Evolutionary conservation across 2,888 invertebrate genomes (phyloP), one percentile per base, ranked within the genome.

Genomic region (Urechis unicinctus): DNA sequence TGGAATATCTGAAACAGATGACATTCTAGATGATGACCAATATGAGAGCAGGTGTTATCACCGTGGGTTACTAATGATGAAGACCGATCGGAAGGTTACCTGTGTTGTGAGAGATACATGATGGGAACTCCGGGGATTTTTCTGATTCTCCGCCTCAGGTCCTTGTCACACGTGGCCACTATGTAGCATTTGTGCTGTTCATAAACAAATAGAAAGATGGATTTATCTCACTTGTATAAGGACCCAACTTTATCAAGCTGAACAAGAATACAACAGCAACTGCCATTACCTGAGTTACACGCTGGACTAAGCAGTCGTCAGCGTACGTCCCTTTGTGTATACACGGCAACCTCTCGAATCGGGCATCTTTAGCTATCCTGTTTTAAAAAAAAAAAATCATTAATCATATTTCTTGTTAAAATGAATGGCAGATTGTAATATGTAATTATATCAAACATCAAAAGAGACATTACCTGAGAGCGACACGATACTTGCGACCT

Each of bases 71-170:
- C 5, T 17, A 30, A 25, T n/a, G 17, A 28, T 45, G 44, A 43
- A 22, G 6, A 22, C 6, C 28, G 25, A 13, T 1, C 2, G 2
- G 1, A 28, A 31, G 60, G 65, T 64, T 53, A 76, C 75, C 68
- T 72, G 61, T 69, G 72, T 66, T 92, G 87, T 0, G 90, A 85
- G 46, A 98, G 88, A 81, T 88, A 96, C 96, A 99, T 95, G 60
- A 99, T 95, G 0, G 98, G 98, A 2, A 99, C 96, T 48, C 98
- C 98, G 0, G 97, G 95, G 66, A 98, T 91, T 81, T 98, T 98
- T 55, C 98, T 82, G 63, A 99, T 91, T 71, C 98, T 84, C 69
- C 91, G 83, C 78, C 94, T 95, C 59, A 98, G 82, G 77, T 97
- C 98, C 78, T 91, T 95, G 79, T 98, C 98, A 82, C 96, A 97